A percentile compares a stretch with the other conserved stretches of the same genome.
Evolutionary conservation across 2,113 vertebrate genomes (phyloP).

Genomic region (Etia nguti): DNA sequence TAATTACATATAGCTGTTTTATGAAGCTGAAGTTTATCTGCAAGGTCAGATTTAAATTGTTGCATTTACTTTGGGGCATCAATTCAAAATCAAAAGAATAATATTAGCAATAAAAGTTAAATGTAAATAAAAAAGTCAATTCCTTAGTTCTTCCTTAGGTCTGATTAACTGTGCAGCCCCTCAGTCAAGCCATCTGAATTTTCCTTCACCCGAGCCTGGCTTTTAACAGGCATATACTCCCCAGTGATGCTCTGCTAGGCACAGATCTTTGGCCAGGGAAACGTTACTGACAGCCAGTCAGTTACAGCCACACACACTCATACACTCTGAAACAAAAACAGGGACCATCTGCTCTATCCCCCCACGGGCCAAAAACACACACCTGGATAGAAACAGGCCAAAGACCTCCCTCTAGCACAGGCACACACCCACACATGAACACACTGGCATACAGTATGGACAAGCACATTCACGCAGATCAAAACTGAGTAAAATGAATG

Average conservation of each 20-base stretch:
- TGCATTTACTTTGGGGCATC: background rate
- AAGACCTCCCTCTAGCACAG: conserved; percentile 11
- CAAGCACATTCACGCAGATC: background rate
- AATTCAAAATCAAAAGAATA: background rate
- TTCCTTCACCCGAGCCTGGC: background rate
- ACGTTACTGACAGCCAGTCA: conserved; percentile 9
- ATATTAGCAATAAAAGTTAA: background rate
- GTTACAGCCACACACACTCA: background rate
- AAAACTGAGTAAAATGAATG: background rate
- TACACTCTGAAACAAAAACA: background rate
- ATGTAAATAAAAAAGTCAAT: background rate
- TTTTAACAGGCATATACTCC: background rate
- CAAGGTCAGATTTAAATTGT: background rate
- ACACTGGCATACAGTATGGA: background rate
- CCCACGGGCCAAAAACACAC: conserved; percentile 50
- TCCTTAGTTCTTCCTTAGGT: background rate
- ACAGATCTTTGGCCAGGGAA: conserved; percentile 22
- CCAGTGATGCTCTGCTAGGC: background rate
- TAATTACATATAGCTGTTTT: background rate
- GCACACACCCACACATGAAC: background rate
- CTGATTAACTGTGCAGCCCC: background rate
- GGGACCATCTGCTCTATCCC: conserved; percentile 51
- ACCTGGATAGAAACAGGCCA: conserved; percentile 54
- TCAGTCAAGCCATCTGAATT: background rate
- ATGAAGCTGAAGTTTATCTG: background rate